Evolutionary conservation across 2,797 vertebrate species (phyloP), one percentile per base, ranked within the genome.

Genomic region (Nannoperca australis): DNA sequence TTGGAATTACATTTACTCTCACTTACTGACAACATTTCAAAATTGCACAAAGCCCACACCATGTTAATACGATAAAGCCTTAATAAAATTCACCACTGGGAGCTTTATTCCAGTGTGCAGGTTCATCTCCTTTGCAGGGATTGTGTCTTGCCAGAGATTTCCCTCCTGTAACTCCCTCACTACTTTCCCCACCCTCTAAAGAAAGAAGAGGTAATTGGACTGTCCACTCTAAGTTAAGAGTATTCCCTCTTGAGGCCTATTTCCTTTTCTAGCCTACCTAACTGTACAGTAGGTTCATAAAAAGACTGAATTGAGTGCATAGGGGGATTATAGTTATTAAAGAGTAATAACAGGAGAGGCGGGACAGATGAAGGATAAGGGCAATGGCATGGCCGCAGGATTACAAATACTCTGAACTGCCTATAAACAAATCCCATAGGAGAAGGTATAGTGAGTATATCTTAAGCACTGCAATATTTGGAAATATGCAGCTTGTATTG

Each of bases 181-280:
- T 79, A 38, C 75, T 55, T 64, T 60, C 60, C 45, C 42, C 70
- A 20, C 38, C 75, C 79, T 75, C 80, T 77, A 83, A 88, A 91
- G 85, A 89, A 91, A 78, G 82, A 82, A 73, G 85, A 80, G 85
- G 85, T 91, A 91, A 92, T 92, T 91, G 90, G 91, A 85, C 85
- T 88, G 89, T 89, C 81, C 76, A 30, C 78, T 89, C 83, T 75
- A 72, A 89, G 76, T 89, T 80, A 84, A 83, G 73, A 89, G 78
- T 66, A 3, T 69, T 87, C 82, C 84, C 91, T 87, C 86, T 70
- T 36, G 89, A 84, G 87, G 71, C 79, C 65, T 15, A 73, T 85
- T 87, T 91, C 63, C 47, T 78, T 85, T 88, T 81, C 74, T 40
- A 73, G 66, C 74, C 80, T 56, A 71, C 77, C 80, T 80, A 81